Percentiles rank a stretch among this genome's conserved stretches.
phyloP scores from a whole-genome alignment of 2,888 invertebrate species.

The Sycophila texana region DNA sequence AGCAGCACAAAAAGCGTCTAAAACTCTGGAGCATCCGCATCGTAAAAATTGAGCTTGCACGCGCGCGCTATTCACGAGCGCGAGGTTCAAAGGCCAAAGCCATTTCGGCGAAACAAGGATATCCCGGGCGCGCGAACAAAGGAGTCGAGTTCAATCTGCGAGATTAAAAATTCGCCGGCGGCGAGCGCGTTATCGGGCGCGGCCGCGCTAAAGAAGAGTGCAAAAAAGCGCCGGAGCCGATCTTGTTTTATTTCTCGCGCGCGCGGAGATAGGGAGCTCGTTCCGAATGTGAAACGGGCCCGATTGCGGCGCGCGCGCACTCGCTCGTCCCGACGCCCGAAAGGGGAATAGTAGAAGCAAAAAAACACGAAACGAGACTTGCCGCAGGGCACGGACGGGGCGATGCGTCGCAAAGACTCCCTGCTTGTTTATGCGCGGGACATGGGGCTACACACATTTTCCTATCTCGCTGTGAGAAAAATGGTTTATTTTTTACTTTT shows the following conservation, averaged over 20 bases:
- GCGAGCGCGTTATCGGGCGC: not conserved
- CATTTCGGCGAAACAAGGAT: too few relatives aligned
- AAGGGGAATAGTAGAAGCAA: slow-evolving; percentile 22
- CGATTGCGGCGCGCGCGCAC: not conserved
- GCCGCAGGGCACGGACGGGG: too few relatives aligned
- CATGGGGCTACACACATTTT: too few relatives aligned
- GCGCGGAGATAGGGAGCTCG: slow-evolving; percentile 65
- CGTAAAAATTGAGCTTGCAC: too few relatives aligned
- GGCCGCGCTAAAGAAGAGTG: not conserved
- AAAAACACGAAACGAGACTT: too few relatives aligned
- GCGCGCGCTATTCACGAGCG: too few relatives aligned
- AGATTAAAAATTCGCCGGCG: slow-evolving; percentile 55
- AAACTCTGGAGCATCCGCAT: too few relatives aligned
- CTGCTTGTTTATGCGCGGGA: too few relatives aligned
- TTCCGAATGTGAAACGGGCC: slow-evolving; percentile 67
- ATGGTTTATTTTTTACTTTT: not conserved
- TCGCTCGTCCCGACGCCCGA: slow-evolving; percentile 63
- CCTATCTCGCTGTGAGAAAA: not conserved
- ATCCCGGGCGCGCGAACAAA: too few relatives aligned
- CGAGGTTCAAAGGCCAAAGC: too few relatives aligned
- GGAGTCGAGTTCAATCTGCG: slow-evolving; percentile 41
- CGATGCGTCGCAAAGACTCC: too few relatives aligned
- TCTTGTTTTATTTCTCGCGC: slow-evolving; percentile 68
- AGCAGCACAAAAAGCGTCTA: too few relatives aligned
- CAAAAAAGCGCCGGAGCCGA: not conserved